Conservation (phyloP, 1,140 invertebrate genomes). For the Sinella curviseta region DNA sequence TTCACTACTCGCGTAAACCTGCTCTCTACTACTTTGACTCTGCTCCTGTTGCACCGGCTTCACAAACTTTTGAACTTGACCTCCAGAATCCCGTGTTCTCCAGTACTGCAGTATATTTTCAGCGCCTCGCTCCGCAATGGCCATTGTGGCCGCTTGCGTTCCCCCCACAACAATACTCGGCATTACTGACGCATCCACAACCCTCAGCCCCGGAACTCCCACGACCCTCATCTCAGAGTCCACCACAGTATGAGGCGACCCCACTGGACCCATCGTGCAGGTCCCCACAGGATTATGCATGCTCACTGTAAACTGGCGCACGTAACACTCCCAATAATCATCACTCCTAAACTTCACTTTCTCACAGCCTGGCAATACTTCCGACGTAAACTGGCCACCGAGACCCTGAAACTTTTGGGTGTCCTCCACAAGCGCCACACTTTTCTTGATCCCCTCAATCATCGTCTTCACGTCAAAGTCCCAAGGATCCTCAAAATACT, state of each 20-base stretch:
- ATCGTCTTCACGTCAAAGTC: constrained; percentile 35
- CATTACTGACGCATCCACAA: constrained; percentile 80
- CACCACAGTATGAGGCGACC: constrained; percentile 57
- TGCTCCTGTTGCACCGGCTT: too few relatives aligned
- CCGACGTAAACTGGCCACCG: constrained; percentile 20
- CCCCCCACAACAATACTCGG: constrained; percentile 79
- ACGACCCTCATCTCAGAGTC: constrained; percentile 65
- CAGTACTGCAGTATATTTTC: constrained; percentile 79
- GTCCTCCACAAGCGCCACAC: constrained; percentile 23
- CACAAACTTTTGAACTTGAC: neutral
- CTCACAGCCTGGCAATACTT: constrained; percentile 31
- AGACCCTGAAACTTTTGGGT: constrained; percentile 28
- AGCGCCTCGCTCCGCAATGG: constrained; percentile 90
- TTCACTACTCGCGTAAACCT: neutral
- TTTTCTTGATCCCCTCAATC: constrained; percentile 25
- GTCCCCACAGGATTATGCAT: constrained; percentile 67
- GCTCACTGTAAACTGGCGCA: constrained; percentile 46
- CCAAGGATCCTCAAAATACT: constrained; percentile 67
- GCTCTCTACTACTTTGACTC: neutral
- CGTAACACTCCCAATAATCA: constrained; percentile 52
- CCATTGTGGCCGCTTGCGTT: constrained; percentile 82
- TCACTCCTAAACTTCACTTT: constrained; percentile 49
- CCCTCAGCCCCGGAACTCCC: constrained; percentile 67
- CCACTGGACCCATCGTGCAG: constrained; percentile 58
- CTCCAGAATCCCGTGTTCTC: constrained; percentile 49